Conservation (phyloP, 2,113 vertebrate genomes). For the Dromiciops gliroides region DNA sequence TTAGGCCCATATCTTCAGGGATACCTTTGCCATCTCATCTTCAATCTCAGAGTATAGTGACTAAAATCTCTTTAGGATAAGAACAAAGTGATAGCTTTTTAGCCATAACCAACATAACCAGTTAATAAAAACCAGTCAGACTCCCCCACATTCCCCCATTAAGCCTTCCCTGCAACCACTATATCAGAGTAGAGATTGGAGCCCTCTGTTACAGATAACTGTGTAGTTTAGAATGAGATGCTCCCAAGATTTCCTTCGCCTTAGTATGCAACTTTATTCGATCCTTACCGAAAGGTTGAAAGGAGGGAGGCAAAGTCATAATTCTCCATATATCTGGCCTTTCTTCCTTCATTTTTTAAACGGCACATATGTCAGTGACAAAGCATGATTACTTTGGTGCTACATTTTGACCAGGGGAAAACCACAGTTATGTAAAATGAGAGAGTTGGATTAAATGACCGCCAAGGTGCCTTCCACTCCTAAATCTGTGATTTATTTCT, state of each 20-base stretch:
- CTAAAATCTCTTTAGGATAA: neutral
- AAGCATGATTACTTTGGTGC: neutral
- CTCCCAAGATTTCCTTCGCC: neutral
- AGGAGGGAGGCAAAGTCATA: neutral
- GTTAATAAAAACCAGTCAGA: neutral
- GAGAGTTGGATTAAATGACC: neutral
- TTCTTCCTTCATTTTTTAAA: neutral
- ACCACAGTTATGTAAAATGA: neutral
- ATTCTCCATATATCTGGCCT: neutral
- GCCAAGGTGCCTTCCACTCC: neutral
- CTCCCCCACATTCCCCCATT: neutral
- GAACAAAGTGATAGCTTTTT: neutral
- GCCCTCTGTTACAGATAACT: neutral
- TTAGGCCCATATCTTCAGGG: neutral
- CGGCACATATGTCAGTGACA: neutral
- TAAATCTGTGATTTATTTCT: neutral
- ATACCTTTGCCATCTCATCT: neutral
- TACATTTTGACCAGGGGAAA: neutral
- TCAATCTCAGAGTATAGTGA: neutral
- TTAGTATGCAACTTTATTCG: neutral
- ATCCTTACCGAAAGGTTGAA: neutral
- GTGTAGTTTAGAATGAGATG: neutral
- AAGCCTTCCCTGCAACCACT: neutral
- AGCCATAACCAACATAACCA: neutral
- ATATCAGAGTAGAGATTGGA: neutral